Evolutionary conservation across 2,113 vertebrate genomes (phyloP), one percentile per base, ranked within the genome.

Genomic region (Tragelaphus buxtoni): DNA sequence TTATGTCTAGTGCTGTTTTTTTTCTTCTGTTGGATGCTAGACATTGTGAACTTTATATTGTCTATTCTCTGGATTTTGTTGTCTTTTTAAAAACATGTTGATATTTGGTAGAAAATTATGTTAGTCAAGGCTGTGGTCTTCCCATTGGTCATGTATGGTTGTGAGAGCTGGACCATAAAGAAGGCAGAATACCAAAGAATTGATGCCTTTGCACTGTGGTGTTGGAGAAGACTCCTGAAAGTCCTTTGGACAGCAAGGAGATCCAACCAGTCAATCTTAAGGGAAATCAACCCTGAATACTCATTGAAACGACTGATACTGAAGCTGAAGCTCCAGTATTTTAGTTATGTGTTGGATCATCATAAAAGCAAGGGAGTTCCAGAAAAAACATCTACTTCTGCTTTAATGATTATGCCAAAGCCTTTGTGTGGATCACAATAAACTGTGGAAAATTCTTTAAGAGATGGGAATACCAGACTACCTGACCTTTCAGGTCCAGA

Each of bases 41-140:
- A 58, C 45, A 76, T 85, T 22, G 32, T 92, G 42, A 94, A 51
- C 72, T 96, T 94, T 51, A 76, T 22, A 45, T 85, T 49, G 10
- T 91, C 60, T 76, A 24, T 42, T 92, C 32, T 92, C 86, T 96
- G 42, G 49, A 89, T 77, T 96, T 96, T 86, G 45, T 86, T 51
- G 7, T 76, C 81, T 94, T 82, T 93, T 83, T 16, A 7, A 55
- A 90, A 97, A 82, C 26, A 53, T 49, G 5, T 60, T 92, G 58
- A 86, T 12, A 42, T 69, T 90, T 95, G 22, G 11, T 74, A 93
- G 39, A 56, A 39, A 88, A 28, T 92, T 89, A 72, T 13, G 7
- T 91, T 91, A 90, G 49, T 72, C 65, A 72, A 39, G 35, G 65
- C n/a, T 39, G 9, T 72, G 35, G 18, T 39, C n/a, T 72, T 72